Evolutionary conservation across 1,140 invertebrate genomes (phyloP), one percentile per base, ranked within the genome.

Genomic region (Pomacea maculata): DNA sequence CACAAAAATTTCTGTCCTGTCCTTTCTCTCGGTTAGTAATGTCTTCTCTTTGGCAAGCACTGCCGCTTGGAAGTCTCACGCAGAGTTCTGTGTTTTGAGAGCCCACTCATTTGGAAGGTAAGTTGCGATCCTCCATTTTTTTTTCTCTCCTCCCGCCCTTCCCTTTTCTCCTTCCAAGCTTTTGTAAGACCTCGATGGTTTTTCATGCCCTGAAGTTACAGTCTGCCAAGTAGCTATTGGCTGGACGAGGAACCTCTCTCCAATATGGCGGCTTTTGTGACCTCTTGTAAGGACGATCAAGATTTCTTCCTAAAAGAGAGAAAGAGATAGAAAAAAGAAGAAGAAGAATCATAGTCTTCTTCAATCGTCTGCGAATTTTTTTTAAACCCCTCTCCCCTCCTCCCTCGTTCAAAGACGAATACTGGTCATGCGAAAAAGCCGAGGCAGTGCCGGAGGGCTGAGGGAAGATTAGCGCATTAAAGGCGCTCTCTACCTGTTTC

Each of bases 401-500:
- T 45, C 34, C 34, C 34, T 45, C 34, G 57, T 61, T 61, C 57
- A 61, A 61, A 34, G 75, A 64, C 19, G 21, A 14, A 29, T 63
- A 76, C n/a, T n/a, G 75, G 73, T 57, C 45, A 63, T 63, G 25
- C 14, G 55, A 65, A 25, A 65, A 54, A 17, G 77, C 7, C 68
- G 14, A 34, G 21, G 17, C 65, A 6, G 7, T 65, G 29, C 70
- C 55, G 14, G 72, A 29, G 57, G 55, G 55, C 14, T 54, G 73
- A 19, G 21, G 17, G 61, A 52, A 80, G 79, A 80, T 80, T 80
- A 80, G 79, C 73, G 79, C 63, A 80, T 80, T 80, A 80, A 73
- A 75, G 63, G 64, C 25, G 34, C 57, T 57, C 63, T 45, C 68
- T 82, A 82, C 80, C 80, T 82, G 80, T 70, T 61, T 78, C 57